phyloP scores from a whole-genome alignment of 2,113 vertebrate species.

The Cephalopterus ornatus region DNA sequence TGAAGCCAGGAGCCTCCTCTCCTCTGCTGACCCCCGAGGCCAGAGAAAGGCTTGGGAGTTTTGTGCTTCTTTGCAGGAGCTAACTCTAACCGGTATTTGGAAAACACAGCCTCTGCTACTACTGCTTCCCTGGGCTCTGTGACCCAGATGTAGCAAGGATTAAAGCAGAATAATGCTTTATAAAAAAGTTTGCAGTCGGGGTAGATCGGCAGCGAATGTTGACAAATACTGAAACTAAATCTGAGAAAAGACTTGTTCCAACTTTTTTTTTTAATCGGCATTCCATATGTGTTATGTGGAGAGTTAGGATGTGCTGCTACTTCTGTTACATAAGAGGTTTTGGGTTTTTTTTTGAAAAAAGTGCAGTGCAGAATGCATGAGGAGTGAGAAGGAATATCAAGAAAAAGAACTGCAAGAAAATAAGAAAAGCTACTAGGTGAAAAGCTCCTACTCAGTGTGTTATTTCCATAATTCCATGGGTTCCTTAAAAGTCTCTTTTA shows the following conservation, averaged over 20 bases:
- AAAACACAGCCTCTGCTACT: background rate
- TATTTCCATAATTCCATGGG: background rate
- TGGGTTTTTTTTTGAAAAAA: background rate
- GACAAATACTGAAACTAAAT: slow-evolving; percentile 43
- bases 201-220: background rate
- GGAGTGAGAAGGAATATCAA: background rate
- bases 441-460: background rate
- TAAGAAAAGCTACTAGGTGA: background rate
- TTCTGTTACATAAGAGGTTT: background rate
- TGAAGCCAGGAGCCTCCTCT: background rate
- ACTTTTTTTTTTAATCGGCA: background rate
- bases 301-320: background rate
- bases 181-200: background rate
- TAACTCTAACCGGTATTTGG: background rate
- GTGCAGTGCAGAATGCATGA: background rate
- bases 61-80: background rate
- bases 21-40: background rate
- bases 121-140: background rate
- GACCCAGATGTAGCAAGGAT: background rate
- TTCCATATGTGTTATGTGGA: slow-evolving; percentile 7
- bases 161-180: background rate
- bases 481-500: slow-evolving; percentile 12
- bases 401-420: background rate
- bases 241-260: background rate
- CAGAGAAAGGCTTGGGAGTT: background rate